Base-by-base conservation (phyloP, 2,113 vertebrate species). In the Lathamus discolor region DNA sequence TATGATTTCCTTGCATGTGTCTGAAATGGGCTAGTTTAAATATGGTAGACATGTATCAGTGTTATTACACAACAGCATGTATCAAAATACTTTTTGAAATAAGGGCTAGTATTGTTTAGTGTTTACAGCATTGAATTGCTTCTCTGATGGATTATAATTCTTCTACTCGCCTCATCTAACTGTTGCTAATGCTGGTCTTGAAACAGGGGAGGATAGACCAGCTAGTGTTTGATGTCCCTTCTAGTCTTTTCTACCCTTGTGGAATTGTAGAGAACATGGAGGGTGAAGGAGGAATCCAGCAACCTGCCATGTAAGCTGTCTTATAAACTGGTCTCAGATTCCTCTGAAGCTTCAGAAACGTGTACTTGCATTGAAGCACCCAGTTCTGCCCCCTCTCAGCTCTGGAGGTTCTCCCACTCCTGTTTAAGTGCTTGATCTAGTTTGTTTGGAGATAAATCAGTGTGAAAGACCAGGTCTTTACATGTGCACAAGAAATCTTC, bases 231-330 rank as follows among this genome's bases (percentile, higher is more conserved):
- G 25, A 15, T 44, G 46, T 37, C 4, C 12, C 54, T 86, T 44
- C 25, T 52, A 28, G 28, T 64, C 13, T 64, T 28, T 72, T 61
- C 33, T 78, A 6, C 23, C 15, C 5, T 31, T 28, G n/a, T 13
- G 41, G 28, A 57, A 29, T 13, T 64, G 39, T 57, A 73, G 44
- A 74, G 13, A 76, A 41, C 3, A 6, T 28, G 9, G 6, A 44
- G 15, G 13, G 25, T 28, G 39, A 66, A 31, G 17, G 27, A 80
- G 3, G 39, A 73, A 46, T 68, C 28, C 22, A 49, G 17, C 28
- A 33, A n/a, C 74, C 24, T 75, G 17, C n/a, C 1, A 1, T 33
- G 22, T 19, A n/a, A 43, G 4, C 2, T 57, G 1, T 17, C 11
- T 59, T 23, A 7, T 18, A 49, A 17, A 4, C 9, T 39, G 17